These are phyloP conservation scores for Campopleginae sp. DNA, from an alignment of 2,888 invertebrate species.

Conservation along the genomic window DNA sequence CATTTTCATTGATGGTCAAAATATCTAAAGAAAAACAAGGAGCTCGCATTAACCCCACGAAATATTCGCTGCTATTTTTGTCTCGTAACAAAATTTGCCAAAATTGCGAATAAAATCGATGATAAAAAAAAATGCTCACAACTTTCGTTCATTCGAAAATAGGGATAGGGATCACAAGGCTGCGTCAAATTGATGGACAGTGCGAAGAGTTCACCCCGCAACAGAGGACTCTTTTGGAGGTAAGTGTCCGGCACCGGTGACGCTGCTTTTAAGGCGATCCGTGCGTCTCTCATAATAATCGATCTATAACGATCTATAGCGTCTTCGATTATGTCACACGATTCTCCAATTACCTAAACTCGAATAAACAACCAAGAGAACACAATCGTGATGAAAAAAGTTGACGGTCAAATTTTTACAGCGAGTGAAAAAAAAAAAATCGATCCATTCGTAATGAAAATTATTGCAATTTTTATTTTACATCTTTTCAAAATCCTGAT, in stretches of 20 bases:
- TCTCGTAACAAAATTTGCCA: background rate
- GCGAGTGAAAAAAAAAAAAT: no score
- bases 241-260: slow-evolving; percentile 63
- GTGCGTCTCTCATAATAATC: slow-evolving; percentile 81
- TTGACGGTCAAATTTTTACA: no score
- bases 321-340: slow-evolving; percentile 86
- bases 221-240: slow-evolving; percentile 74
- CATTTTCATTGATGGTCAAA: slow-evolving; percentile 71
- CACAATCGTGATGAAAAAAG: background rate
- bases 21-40: slow-evolving; percentile 68
- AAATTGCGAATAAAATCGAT: background rate
- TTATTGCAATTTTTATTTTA: no score
- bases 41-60: background rate
- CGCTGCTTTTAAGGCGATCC: slow-evolving; percentile 65
- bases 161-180: slow-evolving; percentile 88
- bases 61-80: background rate
- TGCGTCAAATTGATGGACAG: slow-evolving; percentile 86
- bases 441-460: no score
- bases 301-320: slow-evolving; percentile 86
- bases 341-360: slow-evolving; percentile 82
- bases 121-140: slow-evolving; percentile 89
- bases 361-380: background rate
- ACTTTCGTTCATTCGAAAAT: slow-evolving; percentile 90
- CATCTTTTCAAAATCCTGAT: no score
- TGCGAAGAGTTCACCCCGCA: slow-evolving; percentile 83